Percentiles rank a stretch among this genome's conserved stretches.
Conservation (phyloP, 2,888 invertebrate genomes). For the Bembecia ichneumoniformis region DNA sequence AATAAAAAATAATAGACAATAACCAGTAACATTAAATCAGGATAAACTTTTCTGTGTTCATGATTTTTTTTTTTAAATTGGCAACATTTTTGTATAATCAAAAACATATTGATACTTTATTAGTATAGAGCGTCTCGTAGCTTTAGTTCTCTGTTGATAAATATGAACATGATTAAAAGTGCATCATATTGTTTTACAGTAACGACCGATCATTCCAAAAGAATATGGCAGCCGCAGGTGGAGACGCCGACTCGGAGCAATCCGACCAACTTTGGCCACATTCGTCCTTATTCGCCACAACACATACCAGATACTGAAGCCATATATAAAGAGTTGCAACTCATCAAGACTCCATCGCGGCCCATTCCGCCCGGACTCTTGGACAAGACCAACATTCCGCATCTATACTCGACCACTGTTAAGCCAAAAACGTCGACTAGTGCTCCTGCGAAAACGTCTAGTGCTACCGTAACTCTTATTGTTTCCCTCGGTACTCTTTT, state of each 20-base stretch:
- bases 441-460: conserved; percentile 66
- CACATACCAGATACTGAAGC: conserved; percentile 34
- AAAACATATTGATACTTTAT: too few species aligned
- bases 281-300: conserved; percentile 33
- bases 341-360: conserved; percentile 47
- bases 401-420: conserved; percentile 19
- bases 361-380: conserved; percentile 40
- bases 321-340: conserved; percentile 51
- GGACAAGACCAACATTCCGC: conserved; percentile 31
- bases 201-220: conserved; percentile 38
- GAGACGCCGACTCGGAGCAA: conserved; percentile 30
- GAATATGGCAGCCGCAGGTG: conserved; percentile 36
- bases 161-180: background rate
- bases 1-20: too few species aligned
- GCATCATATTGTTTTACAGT: background rate
- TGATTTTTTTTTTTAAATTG: too few species aligned
- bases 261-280: conserved; percentile 35
- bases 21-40: too few species aligned
- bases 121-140: too few species aligned
- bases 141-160: too few species aligned
- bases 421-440: conserved; percentile 19
- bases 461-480: conserved; percentile 75
- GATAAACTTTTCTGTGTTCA: too few species aligned
- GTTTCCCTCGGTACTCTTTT: conserved; percentile 79
- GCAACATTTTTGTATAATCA: too few species aligned